Evolutionary conservation across 2,113 vertebrate species (phyloP).

Genomic region (Corydoras maculifer): DNA sequence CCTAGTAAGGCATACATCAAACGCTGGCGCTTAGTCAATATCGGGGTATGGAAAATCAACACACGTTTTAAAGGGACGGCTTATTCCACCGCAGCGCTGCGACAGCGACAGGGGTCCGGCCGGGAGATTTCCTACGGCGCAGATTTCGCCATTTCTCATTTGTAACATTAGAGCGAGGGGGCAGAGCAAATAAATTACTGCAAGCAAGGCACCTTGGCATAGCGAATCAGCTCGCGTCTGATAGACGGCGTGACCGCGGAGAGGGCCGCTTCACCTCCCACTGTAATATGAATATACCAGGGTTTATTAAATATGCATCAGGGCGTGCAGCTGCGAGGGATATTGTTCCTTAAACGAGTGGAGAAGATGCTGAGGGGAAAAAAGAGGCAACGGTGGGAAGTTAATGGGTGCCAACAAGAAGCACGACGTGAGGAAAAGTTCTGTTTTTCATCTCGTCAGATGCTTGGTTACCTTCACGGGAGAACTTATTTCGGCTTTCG

Average conservation of each 20-base stretch:
- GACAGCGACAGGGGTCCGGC: slow-evolving; percentile 50
- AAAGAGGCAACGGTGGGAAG: neutral
- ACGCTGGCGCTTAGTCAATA: slow-evolving; percentile 89
- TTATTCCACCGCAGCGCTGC: slow-evolving; percentile 75
- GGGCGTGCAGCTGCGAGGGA: slow-evolving; percentile 20
- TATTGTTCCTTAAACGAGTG: slow-evolving; percentile 30
- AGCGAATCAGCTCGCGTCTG: slow-evolving; percentile 53
- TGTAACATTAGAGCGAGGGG: slow-evolving; percentile 61
- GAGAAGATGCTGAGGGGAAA: slow-evolving; percentile 9
- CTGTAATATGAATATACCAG: slow-evolving; percentile 33
- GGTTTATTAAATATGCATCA: slow-evolving; percentile 41
- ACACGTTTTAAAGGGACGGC: slow-evolving; percentile 79
- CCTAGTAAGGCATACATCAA: slow-evolving; percentile 86
- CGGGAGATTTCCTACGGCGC: slow-evolving; percentile 52
- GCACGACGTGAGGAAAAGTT: neutral
- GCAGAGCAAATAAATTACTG: slow-evolving; percentile 41
- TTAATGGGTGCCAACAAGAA: slow-evolving; percentile 8
- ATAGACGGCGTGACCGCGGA: slow-evolving; percentile 25
- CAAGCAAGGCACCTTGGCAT: slow-evolving; percentile 53
- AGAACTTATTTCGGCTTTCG: too few species aligned
- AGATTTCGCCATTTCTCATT: slow-evolving; percentile 62
- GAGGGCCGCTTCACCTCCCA: slow-evolving; percentile 23
- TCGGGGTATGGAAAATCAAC: slow-evolving; percentile 85
- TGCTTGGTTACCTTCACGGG: too few species aligned
- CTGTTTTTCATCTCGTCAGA: too few species aligned